Base-by-base conservation (phyloP, 2,797 vertebrate genomes). In the Tadarida brasiliensis region DNA sequence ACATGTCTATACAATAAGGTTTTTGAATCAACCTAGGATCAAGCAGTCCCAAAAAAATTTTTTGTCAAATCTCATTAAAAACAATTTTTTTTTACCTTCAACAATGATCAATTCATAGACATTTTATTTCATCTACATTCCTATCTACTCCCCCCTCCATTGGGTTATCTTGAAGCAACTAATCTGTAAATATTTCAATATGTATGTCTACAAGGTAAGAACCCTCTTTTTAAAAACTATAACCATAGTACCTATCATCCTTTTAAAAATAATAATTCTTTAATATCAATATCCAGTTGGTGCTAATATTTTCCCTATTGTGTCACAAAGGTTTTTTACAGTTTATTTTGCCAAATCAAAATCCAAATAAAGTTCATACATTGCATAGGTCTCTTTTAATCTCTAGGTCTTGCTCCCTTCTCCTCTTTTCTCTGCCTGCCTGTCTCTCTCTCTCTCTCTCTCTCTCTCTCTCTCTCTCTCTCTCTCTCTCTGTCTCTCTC, bases 221-320 rank as follows among this genome's bases (percentile, higher is more conserved):
- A 22, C 30, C 65, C n/a, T 76, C 44, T 51, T 89, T 87, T 77
- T 15, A 47, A 92, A 83, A 87, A 35, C 33, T 61, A 56, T 68
- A 74, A 78, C 49, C 35, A 74, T 4, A 54, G 57, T 44, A 70
- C 33, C 4, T 84, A 84, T 63, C 49, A 17, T 11, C 39, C 49
- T 91, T 91, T 83, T 20, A 47, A 95, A 94, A 89, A 68, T 76
- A 84, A 85, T 82, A 90, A 86, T 86, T 90, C 3, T 63, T 92
- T 56, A 76, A 82, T 39, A 76, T 33, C 39, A 73, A n/a, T 81
- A 85, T 77, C 9, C 10, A 90, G 11, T 22, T 84, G 65, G 59
- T 61, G 8, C 14, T 80, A 81, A 44, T 77, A 81, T 61, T 78
- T 74, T 28, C 54, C 47, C 28, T 47, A 73, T 33, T 87, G 19